phyloP scores from a whole-genome alignment of 2,113 vertebrate species.

The Thalassoma bifasciatum region DNA sequence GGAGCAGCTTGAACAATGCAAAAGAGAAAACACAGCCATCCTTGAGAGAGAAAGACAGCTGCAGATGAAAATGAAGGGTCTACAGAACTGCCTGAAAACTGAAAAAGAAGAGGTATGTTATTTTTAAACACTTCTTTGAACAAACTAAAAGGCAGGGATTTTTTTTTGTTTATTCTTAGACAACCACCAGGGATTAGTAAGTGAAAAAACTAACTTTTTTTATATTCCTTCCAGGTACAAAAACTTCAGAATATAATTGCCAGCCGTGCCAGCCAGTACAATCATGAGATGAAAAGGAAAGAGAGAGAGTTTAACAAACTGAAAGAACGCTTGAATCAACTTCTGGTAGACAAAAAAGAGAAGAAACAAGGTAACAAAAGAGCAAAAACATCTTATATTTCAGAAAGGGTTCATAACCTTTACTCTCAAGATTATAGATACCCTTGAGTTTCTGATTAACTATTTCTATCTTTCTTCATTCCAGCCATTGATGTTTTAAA shows the following conservation, averaged over 20 bases:
- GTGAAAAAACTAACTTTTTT: slow-evolving; percentile 6
- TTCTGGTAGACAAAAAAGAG: slow-evolving; percentile 94
- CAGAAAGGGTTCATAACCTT: neutral
- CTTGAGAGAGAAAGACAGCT: slow-evolving; percentile 93
- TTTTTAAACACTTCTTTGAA: neutral
- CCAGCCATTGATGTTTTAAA: slow-evolving; percentile 95
- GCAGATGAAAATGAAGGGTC: slow-evolving; percentile 90
- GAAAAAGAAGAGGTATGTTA: slow-evolving; percentile 93
- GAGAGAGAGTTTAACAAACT: slow-evolving; percentile 95
- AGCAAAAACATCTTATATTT: neutral
- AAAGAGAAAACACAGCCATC: slow-evolving; percentile 90
- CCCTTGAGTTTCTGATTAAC: neutral
- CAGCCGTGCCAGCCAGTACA: slow-evolving; percentile 94
- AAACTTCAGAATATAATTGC: slow-evolving; percentile 94
- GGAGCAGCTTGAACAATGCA: slow-evolving; percentile 92
- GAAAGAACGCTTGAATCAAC: slow-evolving; percentile 94
- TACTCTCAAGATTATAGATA: neutral
- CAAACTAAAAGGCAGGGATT: neutral
- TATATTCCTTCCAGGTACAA: slow-evolving; percentile 86
- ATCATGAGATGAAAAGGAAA: slow-evolving; percentile 97
- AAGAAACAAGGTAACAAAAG: slow-evolving; percentile 87
- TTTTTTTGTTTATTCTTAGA: neutral
- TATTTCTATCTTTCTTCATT: slow-evolving; percentile 44
- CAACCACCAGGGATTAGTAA: neutral
- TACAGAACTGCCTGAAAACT: slow-evolving; percentile 93